phyloP scores from a whole-genome alignment of 2,113 vertebrate genomes.

The Hylia prasina region DNA sequence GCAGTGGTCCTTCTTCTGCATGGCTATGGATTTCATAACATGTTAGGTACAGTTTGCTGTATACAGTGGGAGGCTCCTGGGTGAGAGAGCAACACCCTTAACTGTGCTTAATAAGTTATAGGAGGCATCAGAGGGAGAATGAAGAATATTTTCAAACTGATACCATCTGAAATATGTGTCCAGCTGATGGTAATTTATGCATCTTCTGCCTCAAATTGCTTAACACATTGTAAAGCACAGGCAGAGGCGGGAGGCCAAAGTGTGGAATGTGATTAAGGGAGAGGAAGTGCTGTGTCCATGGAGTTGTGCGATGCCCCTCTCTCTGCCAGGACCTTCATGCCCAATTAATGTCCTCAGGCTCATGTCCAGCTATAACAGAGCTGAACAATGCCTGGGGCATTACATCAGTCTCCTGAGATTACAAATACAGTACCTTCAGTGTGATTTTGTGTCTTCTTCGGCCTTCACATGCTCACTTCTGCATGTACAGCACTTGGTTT shows the following conservation, averaged over 20 bases:
- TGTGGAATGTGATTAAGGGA: neutral
- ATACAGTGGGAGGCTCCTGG: neutral
- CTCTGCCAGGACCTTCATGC: neutral
- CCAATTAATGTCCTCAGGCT: neutral
- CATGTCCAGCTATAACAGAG: neutral
- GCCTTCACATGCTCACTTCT: neutral
- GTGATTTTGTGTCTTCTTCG: neutral
- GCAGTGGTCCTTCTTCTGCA: neutral
- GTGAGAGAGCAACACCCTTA: neutral
- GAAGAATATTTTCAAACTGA: neutral
- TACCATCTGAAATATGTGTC: neutral
- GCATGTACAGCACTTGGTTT: neutral
- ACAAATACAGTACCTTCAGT: neutral
- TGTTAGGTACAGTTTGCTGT: neutral
- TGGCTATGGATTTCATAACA: neutral
- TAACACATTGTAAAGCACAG: neutral
- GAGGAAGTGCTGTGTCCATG: neutral
- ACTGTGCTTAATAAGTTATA: neutral
- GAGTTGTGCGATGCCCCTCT: neutral
- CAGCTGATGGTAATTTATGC: neutral
- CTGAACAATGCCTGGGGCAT: accelerated
- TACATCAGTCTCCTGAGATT: neutral
- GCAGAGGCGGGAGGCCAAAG: neutral
- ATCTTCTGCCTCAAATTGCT: neutral
- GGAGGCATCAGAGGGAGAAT: neutral